Conservation (phyloP, 2,888 invertebrate species). For the Hipparchia semele region DNA sequence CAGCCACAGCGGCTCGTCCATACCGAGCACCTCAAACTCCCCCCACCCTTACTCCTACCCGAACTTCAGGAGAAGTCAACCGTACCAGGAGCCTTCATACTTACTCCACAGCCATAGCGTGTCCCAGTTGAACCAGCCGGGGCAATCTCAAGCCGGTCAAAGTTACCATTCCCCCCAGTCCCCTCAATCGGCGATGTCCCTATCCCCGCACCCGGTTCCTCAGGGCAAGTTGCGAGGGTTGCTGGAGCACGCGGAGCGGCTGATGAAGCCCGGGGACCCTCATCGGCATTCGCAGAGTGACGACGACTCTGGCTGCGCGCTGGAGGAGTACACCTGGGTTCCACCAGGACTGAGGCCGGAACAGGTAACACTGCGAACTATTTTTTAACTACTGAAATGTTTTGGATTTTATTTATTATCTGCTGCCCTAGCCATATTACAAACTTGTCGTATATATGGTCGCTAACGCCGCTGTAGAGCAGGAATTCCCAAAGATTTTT, state of each 20-base stretch:
- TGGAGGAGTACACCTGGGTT: constrained; percentile 99
- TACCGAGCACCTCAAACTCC: constrained; percentile 69
- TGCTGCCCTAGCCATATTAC: too few relatives aligned
- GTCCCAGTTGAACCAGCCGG: constrained; percentile 59
- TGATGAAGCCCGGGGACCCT: constrained; percentile 87
- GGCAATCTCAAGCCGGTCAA: constrained; percentile 55
- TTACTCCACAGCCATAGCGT: constrained; percentile 64
- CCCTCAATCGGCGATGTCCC: constrained; percentile 74
- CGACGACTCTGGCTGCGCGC: constrained; percentile 98
- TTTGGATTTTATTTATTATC: too few relatives aligned
- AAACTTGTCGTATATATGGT: too few relatives aligned
- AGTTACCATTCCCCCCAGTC: constrained; percentile 70
- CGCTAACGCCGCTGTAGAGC: too few relatives aligned
- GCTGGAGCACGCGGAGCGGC: constrained; percentile 80
- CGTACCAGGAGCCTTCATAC: constrained; percentile 61
- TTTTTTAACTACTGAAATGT: too few relatives aligned
- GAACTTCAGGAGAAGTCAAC: constrained; percentile 65
- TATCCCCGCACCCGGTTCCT: constrained; percentile 71
- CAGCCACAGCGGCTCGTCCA: constrained; percentile 68
- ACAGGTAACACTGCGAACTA: constrained; percentile 85
- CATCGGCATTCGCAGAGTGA: constrained; percentile 96
- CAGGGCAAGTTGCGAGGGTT: constrained; percentile 75
- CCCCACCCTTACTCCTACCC: constrained; percentile 74
- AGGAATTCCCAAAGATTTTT: too few relatives aligned
- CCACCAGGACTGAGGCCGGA: constrained; percentile 98